phyloP scores from a whole-genome alignment of 2,888 invertebrate genomes.

The Byasa hedistus region DNA sequence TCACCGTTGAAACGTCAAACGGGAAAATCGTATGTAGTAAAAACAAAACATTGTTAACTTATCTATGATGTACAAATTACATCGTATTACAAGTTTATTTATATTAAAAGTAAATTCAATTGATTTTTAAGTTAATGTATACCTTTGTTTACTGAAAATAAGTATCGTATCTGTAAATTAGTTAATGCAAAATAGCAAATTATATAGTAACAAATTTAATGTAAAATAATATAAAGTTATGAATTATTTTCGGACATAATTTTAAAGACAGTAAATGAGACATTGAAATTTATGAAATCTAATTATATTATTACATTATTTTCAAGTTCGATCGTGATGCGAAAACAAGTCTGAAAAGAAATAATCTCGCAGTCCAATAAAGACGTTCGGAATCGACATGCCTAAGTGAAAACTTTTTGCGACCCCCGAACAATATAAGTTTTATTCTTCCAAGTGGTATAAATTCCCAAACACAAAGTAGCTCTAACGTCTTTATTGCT shows the following conservation, averaged over 20 bases:
- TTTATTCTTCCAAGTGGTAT: constrained; percentile 77
- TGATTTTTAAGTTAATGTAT: too few relatives aligned
- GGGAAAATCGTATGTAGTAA: constrained; percentile 35
- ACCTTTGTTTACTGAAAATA: too few relatives aligned
- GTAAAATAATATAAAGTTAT: too few relatives aligned
- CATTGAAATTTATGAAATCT: not conserved
- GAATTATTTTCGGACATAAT: too few relatives aligned
- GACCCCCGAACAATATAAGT: constrained; percentile 76
- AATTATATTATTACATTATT: not conserved
- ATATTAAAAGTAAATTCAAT: too few relatives aligned
- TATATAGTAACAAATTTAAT: too few relatives aligned
- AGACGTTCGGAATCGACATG: constrained; percentile 69
- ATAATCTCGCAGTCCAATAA: constrained; percentile 74
- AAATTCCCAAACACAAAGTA: constrained; percentile 79
- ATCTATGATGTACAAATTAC: too few relatives aligned
- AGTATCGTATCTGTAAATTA: too few relatives aligned
- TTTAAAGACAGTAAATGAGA: too few relatives aligned
- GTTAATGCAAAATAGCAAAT: too few relatives aligned
- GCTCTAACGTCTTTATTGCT: constrained; percentile 77
- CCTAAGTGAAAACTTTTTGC: constrained; percentile 76
- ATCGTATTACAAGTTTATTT: too few relatives aligned
- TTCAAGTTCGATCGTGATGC: not conserved
- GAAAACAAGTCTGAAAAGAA: constrained; percentile 48
- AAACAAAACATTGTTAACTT: constrained; percentile 34
- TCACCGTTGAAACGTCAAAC: constrained; percentile 42